phyloP scores from a whole-genome alignment of 1,140 invertebrate species.

The Platyscapa corneri region DNA sequence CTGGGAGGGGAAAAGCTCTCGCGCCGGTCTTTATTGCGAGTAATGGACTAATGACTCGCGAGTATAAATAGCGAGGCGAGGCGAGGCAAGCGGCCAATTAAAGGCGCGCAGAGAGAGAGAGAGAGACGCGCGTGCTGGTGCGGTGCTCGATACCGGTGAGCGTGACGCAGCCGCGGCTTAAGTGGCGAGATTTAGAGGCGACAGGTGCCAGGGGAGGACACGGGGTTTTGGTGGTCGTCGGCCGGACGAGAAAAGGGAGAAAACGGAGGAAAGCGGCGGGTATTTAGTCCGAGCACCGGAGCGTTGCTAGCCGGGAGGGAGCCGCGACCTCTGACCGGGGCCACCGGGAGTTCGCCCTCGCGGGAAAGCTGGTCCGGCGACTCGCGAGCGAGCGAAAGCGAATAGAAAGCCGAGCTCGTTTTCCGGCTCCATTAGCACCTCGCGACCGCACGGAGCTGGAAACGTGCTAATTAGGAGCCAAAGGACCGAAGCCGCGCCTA shows the following conservation, averaged over 20 bases:
- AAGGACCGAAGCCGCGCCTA: background rate
- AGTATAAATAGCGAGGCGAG: constrained; percentile 62
- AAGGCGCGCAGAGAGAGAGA: background rate
- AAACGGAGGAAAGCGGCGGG: constrained; percentile 63
- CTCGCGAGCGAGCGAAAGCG: too few species aligned
- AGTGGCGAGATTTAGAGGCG: constrained; percentile 72
- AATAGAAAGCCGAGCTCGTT: background rate
- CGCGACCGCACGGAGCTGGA: constrained; percentile 12
- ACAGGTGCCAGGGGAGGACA: constrained; percentile 64
- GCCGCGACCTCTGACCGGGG: too few species aligned
- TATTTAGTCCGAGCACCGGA: constrained; percentile 61
- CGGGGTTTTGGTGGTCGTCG: constrained; percentile 48
- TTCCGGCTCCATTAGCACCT: background rate
- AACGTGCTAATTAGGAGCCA: background rate
- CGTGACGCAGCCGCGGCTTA: constrained; percentile 65
- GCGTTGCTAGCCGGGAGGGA: constrained; percentile 49
- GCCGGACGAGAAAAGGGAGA: too few species aligned
- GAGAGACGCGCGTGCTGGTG: background rate
- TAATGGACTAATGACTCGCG: constrained; percentile 66
- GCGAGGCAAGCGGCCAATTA: constrained; percentile 53
- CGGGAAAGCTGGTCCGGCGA: too few species aligned
- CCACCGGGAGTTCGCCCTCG: too few species aligned
- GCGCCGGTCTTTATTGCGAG: constrained; percentile 61
- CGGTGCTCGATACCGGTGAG: constrained; percentile 44
- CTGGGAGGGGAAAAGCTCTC: too few species aligned